These are phyloP conservation scores for Ommatoiulus sabulosus DNA, from an alignment of 2,888 invertebrate species.

Conservation along the genomic window DNA sequence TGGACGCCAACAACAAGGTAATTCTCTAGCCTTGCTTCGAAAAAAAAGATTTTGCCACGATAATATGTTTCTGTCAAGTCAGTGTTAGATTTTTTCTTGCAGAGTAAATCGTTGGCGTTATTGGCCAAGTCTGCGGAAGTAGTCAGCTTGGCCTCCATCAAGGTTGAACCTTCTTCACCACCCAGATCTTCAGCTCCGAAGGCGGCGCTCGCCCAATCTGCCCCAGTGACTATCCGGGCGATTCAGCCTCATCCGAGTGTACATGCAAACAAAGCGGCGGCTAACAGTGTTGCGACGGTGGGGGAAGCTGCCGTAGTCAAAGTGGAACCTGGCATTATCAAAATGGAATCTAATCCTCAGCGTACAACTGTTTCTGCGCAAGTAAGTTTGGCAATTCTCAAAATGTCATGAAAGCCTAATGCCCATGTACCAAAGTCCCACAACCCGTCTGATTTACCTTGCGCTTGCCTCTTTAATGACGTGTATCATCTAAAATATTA, in stretches of 20 bases:
- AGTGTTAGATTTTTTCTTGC: neutral
- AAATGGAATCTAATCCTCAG: neutral
- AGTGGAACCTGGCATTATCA: neutral
- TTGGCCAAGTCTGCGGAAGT: slow-evolving; percentile 7
- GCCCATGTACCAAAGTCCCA: too few species aligned
- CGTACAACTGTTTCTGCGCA: neutral
- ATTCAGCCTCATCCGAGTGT: neutral
- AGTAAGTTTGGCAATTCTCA: neutral
- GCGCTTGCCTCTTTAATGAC: too few species aligned
- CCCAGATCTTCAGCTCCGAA: neutral
- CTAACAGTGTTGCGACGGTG: neutral
- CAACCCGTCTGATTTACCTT: too few species aligned
- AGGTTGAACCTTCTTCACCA: neutral
- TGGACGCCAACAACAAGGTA: neutral
- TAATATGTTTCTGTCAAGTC: neutral
- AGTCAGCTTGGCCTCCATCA: neutral
- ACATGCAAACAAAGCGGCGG: neutral
- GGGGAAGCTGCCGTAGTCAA: neutral
- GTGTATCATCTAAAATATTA: too few species aligned
- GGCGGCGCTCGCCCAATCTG: neutral
- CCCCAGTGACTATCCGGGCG: neutral
- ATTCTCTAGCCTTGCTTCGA: neutral
- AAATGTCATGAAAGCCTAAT: too few species aligned
- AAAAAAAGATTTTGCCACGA: neutral
- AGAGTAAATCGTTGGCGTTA: neutral